Evolutionary conservation across 92 coral and sea anemone genomes (phyloP), one percentile per base, ranked within the genome.

Genomic region (Meandrina meandrites): DNA sequence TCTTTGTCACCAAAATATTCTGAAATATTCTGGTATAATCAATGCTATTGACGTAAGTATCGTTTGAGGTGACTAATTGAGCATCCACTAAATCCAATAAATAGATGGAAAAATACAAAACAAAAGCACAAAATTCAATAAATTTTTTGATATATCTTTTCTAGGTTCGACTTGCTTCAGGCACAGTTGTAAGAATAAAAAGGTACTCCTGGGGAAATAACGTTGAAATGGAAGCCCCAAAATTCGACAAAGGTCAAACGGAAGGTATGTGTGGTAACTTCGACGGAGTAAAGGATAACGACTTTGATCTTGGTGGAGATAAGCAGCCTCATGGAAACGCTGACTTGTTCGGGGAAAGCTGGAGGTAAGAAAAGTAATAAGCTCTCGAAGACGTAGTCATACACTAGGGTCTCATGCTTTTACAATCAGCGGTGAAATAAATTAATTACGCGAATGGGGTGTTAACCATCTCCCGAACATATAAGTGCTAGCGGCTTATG

Each of bases 191-290:
- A 14, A 90, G 24, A 75, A 57, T 82, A 22, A 30, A 73, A 64
- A 91, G 91, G 1, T 69, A 42, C 74, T 83, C 51, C 60, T 90
- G 93, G 95, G 95, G 95, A 42, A 32, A 90, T 32, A 87, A 81
- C 45, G 81, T 91, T 19, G 76, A 72, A 51, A 66, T 92, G 66
- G 53, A 78, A 31, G 91, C 95, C 15, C 91, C 93, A 35, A n/a
- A 71, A 58, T 78, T 75, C 10, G 90, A 78, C 53, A 35, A 73
- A 48, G 80, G 78, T 12, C 57, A 60, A 7, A 88, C 86, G 8
- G 78, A 78, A 50, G 95, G 95, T 4, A 81, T 93, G 81, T 93
- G 95, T 74, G 95, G 95, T 10, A 81, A 93, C 82, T 90, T 86
- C 82, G 89, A 93, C 56, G 92, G 89, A 18, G 62, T 83, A 6